Evolutionary conservation across 2,888 invertebrate genomes (phyloP).

Genomic region (Allophyes oxyacanthae): DNA sequence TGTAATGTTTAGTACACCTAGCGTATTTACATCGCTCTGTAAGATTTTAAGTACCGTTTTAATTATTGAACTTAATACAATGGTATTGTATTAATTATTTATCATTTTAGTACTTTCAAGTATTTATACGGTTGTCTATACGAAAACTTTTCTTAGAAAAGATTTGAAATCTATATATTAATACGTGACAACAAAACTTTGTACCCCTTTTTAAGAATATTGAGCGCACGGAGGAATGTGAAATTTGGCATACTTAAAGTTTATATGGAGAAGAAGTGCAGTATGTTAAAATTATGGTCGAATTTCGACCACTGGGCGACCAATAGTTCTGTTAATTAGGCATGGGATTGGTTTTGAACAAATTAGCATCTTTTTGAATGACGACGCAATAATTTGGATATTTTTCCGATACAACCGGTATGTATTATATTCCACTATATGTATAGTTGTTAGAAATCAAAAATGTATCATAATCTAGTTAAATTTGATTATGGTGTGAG

Average conservation of each 20-base stretch:
- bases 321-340: too few relatives aligned
- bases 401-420: constrained; percentile 16
- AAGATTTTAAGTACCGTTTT: constrained; percentile 46
- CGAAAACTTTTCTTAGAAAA: background rate
- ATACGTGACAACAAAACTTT: too few relatives aligned
- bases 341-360: constrained; percentile 1
- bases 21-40: constrained; percentile 36
- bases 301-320: too few relatives aligned
- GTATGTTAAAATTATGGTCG: too few relatives aligned
- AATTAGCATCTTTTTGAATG: background rate
- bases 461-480: constrained; percentile 22
- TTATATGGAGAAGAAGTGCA: too few relatives aligned
- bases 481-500: constrained; percentile 18
- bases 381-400: too few relatives aligned
- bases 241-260: too few relatives aligned
- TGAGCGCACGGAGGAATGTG: too few relatives aligned
- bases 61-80: constrained; percentile 23
- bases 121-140: constrained; percentile 26
- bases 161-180: too few relatives aligned
- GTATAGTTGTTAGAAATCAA: constrained; percentile 18
- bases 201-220: too few relatives aligned
- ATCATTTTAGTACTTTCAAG: constrained; percentile 28
- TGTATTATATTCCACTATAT: constrained; percentile 42
- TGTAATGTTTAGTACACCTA: constrained; percentile 43
- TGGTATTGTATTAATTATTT: constrained; percentile 21